A percentile compares a stretch with the other conserved stretches of the same genome.
phyloP scores from a whole-genome alignment of 2,113 vertebrate species.

The Sylvilagus bachmani region DNA sequence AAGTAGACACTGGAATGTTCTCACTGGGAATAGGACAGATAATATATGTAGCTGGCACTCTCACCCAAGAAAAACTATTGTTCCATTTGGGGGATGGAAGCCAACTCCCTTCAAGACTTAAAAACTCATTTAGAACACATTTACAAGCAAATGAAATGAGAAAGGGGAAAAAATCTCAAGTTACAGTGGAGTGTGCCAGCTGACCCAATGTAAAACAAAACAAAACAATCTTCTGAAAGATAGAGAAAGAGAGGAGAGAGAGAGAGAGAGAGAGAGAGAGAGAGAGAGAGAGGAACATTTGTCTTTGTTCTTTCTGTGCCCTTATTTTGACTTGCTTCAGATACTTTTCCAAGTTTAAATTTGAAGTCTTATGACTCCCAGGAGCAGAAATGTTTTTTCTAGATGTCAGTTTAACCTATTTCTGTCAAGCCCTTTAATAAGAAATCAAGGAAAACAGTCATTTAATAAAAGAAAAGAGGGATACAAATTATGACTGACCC shows the following conservation, averaged over 20 bases:
- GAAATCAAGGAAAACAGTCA: constrained; percentile 44
- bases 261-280: background rate
- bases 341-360: constrained; percentile 57
- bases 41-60: constrained; percentile 83
- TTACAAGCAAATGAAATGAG: constrained; percentile 70
- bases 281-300: background rate
- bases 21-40: constrained; percentile 83
- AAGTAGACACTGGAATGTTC: constrained; percentile 73
- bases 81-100: constrained; percentile 50
- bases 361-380: constrained; percentile 64
- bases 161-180: constrained; percentile 50
- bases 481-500: background rate
- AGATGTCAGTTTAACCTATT: constrained; percentile 56
- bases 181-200: constrained; percentile 38
- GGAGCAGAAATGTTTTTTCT: constrained; percentile 47
- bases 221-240: background rate
- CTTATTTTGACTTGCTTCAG: constrained; percentile 11
- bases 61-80: constrained; percentile 77
- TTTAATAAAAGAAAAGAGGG: background rate
- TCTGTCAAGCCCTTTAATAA: constrained; percentile 58
- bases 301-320: background rate
- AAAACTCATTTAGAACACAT: constrained; percentile 80
- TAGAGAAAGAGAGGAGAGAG: background rate
- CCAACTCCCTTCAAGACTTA: constrained; percentile 75
- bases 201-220: constrained; percentile 67